Percentiles rank a stretch among this genome's conserved stretches.
Conservation (phyloP, 1,140 invertebrate genomes). For the Pachypeltis micranthus region DNA sequence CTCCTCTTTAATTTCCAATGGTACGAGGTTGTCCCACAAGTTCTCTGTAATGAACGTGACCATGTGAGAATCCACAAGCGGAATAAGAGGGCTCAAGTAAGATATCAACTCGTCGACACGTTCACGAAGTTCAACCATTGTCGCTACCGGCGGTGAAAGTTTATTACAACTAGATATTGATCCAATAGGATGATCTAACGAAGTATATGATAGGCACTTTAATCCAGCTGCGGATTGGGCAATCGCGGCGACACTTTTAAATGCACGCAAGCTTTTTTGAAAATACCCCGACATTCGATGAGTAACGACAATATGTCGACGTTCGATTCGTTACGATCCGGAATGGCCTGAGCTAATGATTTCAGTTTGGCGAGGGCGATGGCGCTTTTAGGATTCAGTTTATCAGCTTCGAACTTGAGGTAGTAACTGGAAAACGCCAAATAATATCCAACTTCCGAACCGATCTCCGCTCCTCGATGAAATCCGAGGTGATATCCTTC, state of each 20-base stretch:
- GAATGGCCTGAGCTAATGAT: background rate
- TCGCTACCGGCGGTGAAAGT: background rate
- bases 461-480: conserved; percentile 32
- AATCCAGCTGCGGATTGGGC: conserved; percentile 19
- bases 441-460: conserved; percentile 33
- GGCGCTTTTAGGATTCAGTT: background rate
- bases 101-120: conserved; percentile 25
- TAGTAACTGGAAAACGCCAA: conserved; percentile 14
- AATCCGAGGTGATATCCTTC: conserved; percentile 33
- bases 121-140: background rate
- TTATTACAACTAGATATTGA: conserved; percentile 13
- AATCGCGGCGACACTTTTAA: conserved; percentile 28
- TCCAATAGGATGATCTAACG: conserved; percentile 29
- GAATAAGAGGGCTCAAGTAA: conserved; percentile 45
- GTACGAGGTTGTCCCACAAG: conserved; percentile 49
- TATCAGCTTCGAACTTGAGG: background rate
- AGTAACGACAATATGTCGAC: conserved; percentile 11
- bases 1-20: conserved; percentile 41
- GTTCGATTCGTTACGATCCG: conserved; percentile 9
- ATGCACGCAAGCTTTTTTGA: conserved; percentile 31
- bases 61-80: conserved; percentile 62
- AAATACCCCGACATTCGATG: conserved; percentile 26
- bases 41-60: conserved; percentile 65
- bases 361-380: background rate
- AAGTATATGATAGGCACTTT: conserved; percentile 24